Base-by-base conservation (phyloP, 2,113 vertebrate genomes). In the Mormoops blainvillei region DNA sequence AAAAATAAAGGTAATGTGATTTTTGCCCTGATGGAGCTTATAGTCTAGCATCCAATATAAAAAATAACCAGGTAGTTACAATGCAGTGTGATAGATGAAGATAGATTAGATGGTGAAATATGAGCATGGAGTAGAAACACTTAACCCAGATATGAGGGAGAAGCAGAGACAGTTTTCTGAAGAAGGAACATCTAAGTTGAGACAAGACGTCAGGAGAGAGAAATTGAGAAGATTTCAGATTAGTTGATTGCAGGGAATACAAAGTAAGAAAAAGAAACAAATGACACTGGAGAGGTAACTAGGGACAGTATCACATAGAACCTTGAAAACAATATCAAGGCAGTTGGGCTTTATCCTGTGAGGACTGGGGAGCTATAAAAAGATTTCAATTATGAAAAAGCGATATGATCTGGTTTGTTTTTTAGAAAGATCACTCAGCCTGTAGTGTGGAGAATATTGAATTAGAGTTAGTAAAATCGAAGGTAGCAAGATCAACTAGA, bases 311-410 rank as follows among this genome's bases (percentile, higher is more conserved):
- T 74, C n/a, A 7, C 13, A 10, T 2, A 91, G 71, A 93, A 80
- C 36, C n/a, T 61, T 63, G 33, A 94, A 85, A 94, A n/a, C 43
- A 71, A 5, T 61, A 52, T 67, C 48, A 38, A 22, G 16, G 33
- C 36, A 52, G 11, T 76, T 89, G 45, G 61, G 18, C n/a, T 78
- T 83, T 52, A 67, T 93, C 31, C 36, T 74, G 58, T 83, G 22
- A 52, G 61, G 28, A 87, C 43, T 65, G 36, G 74, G 58, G 36
- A 73, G 13, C 56, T 80, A 31, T 52, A 33, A 36, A 45, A 84
- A 67, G 41, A 68, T 84, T 93, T 96, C 68, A 88, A 41, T 61
- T 19, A 50, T 95, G 63, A 52, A 95, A 84, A 95, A 52, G 7
- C 36, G 14, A 38, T 78, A 50, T 71, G 24, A 56, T 89, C 36